Evolutionary conservation across 1,140 invertebrate genomes (phyloP).

Genomic region (Neodiprion virginianus): DNA sequence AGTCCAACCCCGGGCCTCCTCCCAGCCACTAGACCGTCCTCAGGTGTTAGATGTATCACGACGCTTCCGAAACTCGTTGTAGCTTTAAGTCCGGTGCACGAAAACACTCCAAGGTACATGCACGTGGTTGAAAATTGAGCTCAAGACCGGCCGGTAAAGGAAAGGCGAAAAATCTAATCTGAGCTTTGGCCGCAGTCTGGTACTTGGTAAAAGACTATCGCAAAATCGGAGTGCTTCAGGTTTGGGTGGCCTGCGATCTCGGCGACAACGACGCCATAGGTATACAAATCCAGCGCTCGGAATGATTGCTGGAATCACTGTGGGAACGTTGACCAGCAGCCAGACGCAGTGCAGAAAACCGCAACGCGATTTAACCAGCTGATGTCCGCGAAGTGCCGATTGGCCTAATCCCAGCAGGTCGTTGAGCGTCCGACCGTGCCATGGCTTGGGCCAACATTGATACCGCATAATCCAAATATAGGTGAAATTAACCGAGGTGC

Average conservation of each 20-base stretch:
- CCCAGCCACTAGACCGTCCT: neutral
- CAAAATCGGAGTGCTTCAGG: no score
- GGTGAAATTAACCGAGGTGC: neutral
- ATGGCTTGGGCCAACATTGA: slow-evolving; percentile 40
- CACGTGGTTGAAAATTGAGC: no score
- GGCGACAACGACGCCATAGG: no score
- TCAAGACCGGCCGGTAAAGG: no score
- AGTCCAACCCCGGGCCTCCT: neutral
- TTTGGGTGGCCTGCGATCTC: no score
- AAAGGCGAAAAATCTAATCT: no score
- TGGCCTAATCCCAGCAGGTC: neutral
- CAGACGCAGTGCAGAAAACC: neutral
- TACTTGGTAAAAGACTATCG: no score
- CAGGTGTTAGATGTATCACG: neutral
- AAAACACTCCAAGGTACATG: no score
- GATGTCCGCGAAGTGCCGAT: neutral
- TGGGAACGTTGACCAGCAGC: slow-evolving; percentile 16
- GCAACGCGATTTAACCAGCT: neutral
- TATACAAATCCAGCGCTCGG: slow-evolving; percentile 35
- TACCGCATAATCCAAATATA: slow-evolving; percentile 13
- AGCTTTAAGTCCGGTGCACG: no score
- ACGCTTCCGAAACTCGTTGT: no score
- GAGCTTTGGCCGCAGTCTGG: no score
- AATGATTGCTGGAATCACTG: slow-evolving; percentile 31
- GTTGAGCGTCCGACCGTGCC: slow-evolving; percentile 22